phyloP scores from a whole-genome alignment of 1,140 invertebrate species.

The Drosophila willistoni region DNA sequence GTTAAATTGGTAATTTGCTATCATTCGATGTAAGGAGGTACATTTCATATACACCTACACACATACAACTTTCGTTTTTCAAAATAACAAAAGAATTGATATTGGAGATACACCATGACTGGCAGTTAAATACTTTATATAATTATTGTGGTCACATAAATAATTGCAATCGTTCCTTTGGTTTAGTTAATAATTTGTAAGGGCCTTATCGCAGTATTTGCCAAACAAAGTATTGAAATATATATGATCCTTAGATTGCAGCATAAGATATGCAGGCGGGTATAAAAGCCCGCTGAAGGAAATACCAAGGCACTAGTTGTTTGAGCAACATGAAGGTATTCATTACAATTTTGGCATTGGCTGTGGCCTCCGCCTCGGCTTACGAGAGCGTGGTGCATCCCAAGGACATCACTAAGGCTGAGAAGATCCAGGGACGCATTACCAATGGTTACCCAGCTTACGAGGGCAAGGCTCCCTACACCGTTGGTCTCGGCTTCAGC shows the following conservation, averaged over 20 bases:
- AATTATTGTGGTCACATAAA: no score
- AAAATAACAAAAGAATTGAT: no score
- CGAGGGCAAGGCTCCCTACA: slow-evolving; percentile 83
- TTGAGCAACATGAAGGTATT: slow-evolving; percentile 2
- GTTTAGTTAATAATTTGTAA: neutral
- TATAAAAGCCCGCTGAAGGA: neutral
- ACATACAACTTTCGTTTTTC: no score
- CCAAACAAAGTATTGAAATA: neutral
- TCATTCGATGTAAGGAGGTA: no score
- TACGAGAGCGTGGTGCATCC: slow-evolving; percentile 23
- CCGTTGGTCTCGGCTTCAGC: slow-evolving; percentile 81
- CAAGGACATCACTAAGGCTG: slow-evolving; percentile 45
- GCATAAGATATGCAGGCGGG: neutral
- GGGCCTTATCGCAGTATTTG: neutral
- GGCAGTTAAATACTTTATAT: no score
- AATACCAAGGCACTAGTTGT: neutral
- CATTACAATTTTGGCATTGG: slow-evolving; percentile 4
- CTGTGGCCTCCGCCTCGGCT: neutral
- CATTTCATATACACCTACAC: no score
- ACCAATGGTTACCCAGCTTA: slow-evolving; percentile 48
- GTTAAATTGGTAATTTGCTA: no score
- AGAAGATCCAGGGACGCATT: slow-evolving; percentile 17
- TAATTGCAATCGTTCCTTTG: no score
- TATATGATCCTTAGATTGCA: slow-evolving; percentile 3
- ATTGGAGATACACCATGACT: no score